A percentile compares a stretch with the other conserved stretches of the same genome.
Conservation (phyloP, 2,888 invertebrate species). For the Penaeus monodon region DNA sequence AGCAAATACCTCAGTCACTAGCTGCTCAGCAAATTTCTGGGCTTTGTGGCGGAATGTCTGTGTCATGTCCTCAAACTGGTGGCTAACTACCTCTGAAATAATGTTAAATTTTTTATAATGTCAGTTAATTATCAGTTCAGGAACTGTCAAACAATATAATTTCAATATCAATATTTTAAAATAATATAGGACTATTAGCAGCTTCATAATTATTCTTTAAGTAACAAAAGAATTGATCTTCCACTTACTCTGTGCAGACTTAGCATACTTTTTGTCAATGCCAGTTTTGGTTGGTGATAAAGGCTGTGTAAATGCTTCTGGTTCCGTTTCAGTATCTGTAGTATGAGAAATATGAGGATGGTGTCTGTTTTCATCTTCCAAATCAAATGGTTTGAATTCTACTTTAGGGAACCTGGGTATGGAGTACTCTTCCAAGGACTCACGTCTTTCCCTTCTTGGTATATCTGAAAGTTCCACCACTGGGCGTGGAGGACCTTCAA, state of each 20-base stretch:
- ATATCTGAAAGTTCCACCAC: slow-evolving; percentile 56
- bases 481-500: slow-evolving; percentile 69
- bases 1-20: slow-evolving; percentile 75
- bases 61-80: slow-evolving; percentile 78
- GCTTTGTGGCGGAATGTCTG: slow-evolving; percentile 79
- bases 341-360: slow-evolving; percentile 23
- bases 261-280: slow-evolving; percentile 54
- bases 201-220: background rate
- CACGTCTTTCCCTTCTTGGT: slow-evolving; percentile 61
- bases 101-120: background rate
- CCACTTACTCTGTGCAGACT: slow-evolving; percentile 60
- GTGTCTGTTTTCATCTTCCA: slow-evolving; percentile 44
- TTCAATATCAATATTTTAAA: too few relatives aligned
- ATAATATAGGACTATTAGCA: background rate
- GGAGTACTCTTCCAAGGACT: slow-evolving; percentile 63
- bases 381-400: slow-evolving; percentile 63
- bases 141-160: too few relatives aligned
- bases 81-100: slow-evolving; percentile 74
- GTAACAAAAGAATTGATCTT: background rate
- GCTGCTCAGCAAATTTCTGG: slow-evolving; percentile 78
- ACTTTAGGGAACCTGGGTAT: slow-evolving; percentile 63
- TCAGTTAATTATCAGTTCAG: too few relatives aligned
- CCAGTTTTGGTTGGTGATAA: slow-evolving; percentile 32
- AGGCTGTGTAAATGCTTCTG: slow-evolving; percentile 26
- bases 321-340: slow-evolving; percentile 56